Evolutionary conservation across 1,140 invertebrate genomes (phyloP), one percentile per base, ranked within the genome.

Genomic region (Drosophila nannoptera): DNA sequence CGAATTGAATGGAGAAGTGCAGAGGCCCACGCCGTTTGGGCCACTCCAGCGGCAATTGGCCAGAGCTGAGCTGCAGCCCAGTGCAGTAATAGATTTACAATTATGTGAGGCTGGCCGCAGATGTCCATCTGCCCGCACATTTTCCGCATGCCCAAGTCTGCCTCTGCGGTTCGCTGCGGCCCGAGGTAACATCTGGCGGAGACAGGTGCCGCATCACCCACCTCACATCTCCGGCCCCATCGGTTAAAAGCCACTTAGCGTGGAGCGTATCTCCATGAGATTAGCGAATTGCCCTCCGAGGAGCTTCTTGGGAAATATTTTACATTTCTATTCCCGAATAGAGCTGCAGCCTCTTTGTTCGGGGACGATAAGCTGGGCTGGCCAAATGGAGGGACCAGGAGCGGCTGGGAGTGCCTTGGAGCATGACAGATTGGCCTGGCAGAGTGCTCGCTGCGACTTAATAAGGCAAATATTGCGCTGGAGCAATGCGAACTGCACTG

Each of bases 241-340:
- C 82, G 81, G 87, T 86, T 86, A 59, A 75, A 61, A 69, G 77
- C 76, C 38, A 77, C 49, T 73, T 77, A 72, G 67, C 67, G 62
- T 58, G 67, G 48, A 59, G n/a, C 14, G 3, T 22, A 22, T 22
- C 22, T 22, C 22, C 22, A 22, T 22, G 22, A 22, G 22, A 22
- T 22, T 22, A 22, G 22, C 22, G 22, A 22, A 22, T 22, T 22
- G 22, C 22, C 3, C 22, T 22, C 22, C 3, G 22, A 22, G 22
- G 22, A 22, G 22, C 22, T 22, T 2, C 22, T 22, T 22, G 22
- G 22, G 22, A 22, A 22, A 22, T 22, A 22, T 22, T 22, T 22
- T 22, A 22, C 22, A 22, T 22, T 22, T 22, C 43, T 4, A n/a
- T 4, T 8, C 16, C 9, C 16, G 43, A 12, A 45, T 45, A 14